Evolutionary conservation across 2,888 invertebrate species (phyloP), one percentile per base, ranked within the genome.

Genomic region (Cephus rjabovi): DNA sequence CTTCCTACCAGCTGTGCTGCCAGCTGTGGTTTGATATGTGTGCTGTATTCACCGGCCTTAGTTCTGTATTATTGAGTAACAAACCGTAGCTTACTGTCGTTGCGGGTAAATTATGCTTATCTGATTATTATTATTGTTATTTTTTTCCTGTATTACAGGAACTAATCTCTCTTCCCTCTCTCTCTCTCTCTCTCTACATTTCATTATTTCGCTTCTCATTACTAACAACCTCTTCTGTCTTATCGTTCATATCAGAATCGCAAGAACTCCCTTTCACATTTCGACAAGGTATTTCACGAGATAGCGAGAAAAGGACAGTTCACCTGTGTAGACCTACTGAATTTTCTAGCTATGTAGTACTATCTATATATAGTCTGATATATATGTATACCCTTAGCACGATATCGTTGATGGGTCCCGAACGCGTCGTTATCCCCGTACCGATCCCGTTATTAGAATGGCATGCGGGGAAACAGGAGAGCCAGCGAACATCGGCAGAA

Each of bases 381-480:
- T 23, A 40, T 6, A 23, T 9, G 9, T 56, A 56, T 23, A 56
- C 6, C 56, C 23, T 56, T 56, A 23, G 56, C 23, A 56, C 56
- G 23, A 56, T 56, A 56, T 56, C 56, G 56, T 56, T 56, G 56
- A 56, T 56, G 23, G 71, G 34, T 71, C 71, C 34, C 12, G 71
- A 71, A 71, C 30, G 71, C 34, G 12, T 71, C 71, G 34, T 71
- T 71, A 71, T 34, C 34, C 71, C 71, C 31, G 33, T 71, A 12
- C 70, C 71, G 81, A 83, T 86, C 86, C 87, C 86, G 86, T 87
- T 87, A 87, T 86, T 84, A 86, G 85, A 81, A 86, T 85, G 84
- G 83, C 82, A 87, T 82, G 83, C 84, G 81, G 81, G 79, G 83
- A 77, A 77, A 80, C 86, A 80, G 83, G 83, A 81, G 81, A 75